Percentiles rank a stretch among this genome's conserved stretches.
Evolutionary conservation across 2,888 invertebrate genomes (phyloP).

Genomic region (Geophilus truncorum): DNA sequence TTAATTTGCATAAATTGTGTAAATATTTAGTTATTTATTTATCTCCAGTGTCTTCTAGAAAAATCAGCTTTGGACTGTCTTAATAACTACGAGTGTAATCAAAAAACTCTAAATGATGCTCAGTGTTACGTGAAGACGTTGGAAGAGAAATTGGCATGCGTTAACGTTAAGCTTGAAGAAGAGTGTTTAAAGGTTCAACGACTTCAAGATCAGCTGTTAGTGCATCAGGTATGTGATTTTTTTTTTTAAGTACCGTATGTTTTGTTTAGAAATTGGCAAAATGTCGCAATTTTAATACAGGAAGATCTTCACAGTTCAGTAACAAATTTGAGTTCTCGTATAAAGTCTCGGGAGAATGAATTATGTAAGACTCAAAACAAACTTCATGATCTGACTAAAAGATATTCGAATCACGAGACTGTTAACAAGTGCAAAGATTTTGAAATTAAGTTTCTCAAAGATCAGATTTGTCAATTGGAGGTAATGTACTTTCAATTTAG

Average conservation of each 20-base stretch:
- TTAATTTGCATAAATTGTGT: no score
- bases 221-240: neutral
- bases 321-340: neutral
- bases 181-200: neutral
- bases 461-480: neutral
- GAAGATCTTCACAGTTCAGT: neutral
- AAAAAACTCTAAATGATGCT: neutral
- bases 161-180: neutral
- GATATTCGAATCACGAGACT: neutral
- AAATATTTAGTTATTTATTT: neutral
- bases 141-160: neutral
- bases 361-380: neutral
- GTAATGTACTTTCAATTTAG: neutral
- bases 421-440: neutral
- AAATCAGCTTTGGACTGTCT: neutral
- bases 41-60: neutral
- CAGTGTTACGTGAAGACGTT: neutral
- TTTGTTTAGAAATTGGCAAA: no score
- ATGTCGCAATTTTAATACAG: no score
- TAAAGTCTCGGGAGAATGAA: neutral
- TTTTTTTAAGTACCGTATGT: no score
- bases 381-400: neutral
- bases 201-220: neutral
- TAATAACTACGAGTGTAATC: neutral
- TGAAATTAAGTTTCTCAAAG: neutral